A percentile compares a stretch with the other conserved stretches of the same genome.
Conservation (phyloP, 2,888 invertebrate genomes). For the Ormyrus rosae region DNA sequence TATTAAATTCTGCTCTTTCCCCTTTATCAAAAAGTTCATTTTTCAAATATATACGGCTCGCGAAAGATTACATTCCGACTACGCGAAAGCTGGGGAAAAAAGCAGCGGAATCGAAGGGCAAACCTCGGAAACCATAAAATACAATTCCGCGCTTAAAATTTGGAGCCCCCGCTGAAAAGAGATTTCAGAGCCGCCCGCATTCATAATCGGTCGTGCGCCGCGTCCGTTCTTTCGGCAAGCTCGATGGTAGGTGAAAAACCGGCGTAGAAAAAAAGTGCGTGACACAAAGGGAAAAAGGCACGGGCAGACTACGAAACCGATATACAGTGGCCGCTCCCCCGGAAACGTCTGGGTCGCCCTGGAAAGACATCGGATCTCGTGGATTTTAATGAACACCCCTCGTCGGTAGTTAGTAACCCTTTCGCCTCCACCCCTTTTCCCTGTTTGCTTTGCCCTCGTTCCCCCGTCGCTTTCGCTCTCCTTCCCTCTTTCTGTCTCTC, state of each 20-base stretch:
- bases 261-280: background rate
- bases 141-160: background rate
- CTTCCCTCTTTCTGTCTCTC: slow-evolving; percentile 4
- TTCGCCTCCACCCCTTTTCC: slow-evolving; percentile 27
- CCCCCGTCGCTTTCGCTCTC: slow-evolving; percentile 51
- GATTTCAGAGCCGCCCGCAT: background rate
- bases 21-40: too few species aligned
- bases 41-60: too few species aligned
- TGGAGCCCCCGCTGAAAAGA: background rate
- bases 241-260: background rate
- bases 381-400: slow-evolving; percentile 57
- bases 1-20: too few species aligned
- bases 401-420: slow-evolving; percentile 50
- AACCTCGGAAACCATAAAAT: background rate
- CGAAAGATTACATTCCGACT: too few species aligned
- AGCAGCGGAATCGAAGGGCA: background rate
- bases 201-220: slow-evolving; percentile 1
- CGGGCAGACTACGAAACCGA: slow-evolving; percentile 21
- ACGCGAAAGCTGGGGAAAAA: background rate
- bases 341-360: slow-evolving; percentile 26
- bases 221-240: background rate
- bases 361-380: slow-evolving; percentile 55
- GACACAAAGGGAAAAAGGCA: slow-evolving; percentile 9
- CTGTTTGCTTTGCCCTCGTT: slow-evolving; percentile 12
- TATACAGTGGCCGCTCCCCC: slow-evolving; percentile 1